phyloP scores from a whole-genome alignment of 2,888 invertebrate genomes.

The Helicoverpa assulta region DNA sequence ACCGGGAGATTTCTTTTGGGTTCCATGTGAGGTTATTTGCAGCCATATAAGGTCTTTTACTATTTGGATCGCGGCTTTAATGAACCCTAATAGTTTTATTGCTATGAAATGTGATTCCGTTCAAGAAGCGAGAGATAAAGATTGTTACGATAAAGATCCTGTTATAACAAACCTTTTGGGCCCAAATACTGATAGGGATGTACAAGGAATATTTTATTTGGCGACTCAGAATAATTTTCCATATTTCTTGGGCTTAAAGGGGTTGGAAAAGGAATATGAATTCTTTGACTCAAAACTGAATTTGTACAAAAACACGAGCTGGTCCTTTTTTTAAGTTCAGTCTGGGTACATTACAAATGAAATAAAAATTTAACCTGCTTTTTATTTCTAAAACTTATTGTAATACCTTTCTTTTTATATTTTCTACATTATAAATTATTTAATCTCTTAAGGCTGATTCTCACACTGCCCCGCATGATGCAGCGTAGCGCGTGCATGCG shows the following conservation, averaged over 20 bases:
- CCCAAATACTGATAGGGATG: constrained; percentile 64
- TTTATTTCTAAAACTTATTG: neutral
- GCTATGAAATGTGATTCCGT: constrained; percentile 73
- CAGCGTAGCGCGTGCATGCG: too few relatives aligned
- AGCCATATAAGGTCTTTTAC: constrained; percentile 71
- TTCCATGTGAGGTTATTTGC: constrained; percentile 70
- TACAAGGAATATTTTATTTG: constrained; percentile 72
- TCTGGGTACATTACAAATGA: neutral
- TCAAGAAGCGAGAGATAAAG: constrained; percentile 71
- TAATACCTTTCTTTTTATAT: too few relatives aligned
- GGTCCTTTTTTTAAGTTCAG: constrained; percentile 9
- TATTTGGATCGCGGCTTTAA: constrained; percentile 71
- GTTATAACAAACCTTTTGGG: constrained; percentile 71
- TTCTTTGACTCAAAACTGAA: constrained; percentile 63
- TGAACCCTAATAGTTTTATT: constrained; percentile 71
- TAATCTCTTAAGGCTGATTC: too few relatives aligned
- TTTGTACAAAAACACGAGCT: constrained; percentile 36
- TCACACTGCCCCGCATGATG: too few relatives aligned
- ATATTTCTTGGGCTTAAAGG: constrained; percentile 77
- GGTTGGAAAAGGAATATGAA: constrained; percentile 74
- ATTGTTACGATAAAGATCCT: constrained; percentile 71
- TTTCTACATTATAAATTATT: too few relatives aligned
- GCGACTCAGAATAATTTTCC: constrained; percentile 73
- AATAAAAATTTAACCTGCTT: neutral
- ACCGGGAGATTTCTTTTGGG: constrained; percentile 69